Percentiles rank a stretch among this genome's conserved stretches.
These are phyloP conservation scores for Pangasius macronema DNA, from an alignment of 2,797 vertebrate genomes.

Conservation along the genomic window DNA sequence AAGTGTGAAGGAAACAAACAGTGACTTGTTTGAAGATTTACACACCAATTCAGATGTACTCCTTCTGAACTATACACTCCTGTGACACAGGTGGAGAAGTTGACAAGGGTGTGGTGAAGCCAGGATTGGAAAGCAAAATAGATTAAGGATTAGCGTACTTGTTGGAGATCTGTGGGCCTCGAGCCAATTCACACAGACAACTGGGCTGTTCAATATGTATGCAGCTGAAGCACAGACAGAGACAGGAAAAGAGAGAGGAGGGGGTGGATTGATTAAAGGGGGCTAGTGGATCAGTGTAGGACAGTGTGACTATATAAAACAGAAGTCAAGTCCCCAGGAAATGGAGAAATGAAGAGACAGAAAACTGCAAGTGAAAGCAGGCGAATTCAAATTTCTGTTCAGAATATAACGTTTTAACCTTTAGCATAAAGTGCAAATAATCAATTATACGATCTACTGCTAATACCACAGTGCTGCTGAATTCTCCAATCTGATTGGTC, in stretches of 20 bases:
- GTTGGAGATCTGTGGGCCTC: slow-evolving; percentile 62
- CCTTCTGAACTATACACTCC: neutral
- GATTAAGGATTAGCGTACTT: slow-evolving; percentile 59
- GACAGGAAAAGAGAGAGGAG: slow-evolving; percentile 23
- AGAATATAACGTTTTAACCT: neutral
- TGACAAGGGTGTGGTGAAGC: neutral
- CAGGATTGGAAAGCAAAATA: neutral
- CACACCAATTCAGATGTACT: neutral
- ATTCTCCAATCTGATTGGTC: neutral
- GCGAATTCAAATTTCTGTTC: neutral
- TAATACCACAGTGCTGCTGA: neutral
- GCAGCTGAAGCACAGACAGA: slow-evolving; percentile 61
- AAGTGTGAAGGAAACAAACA: neutral
- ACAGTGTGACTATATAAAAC: neutral
- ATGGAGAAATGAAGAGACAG: neutral
- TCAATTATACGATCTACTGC: neutral
- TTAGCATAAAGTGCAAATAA: neutral
- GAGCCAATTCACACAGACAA: slow-evolving; percentile 54
- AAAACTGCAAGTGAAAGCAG: slow-evolving; percentile 1
- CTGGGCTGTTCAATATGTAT: slow-evolving; percentile 59
- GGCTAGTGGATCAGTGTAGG: neutral
- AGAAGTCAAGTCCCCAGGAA: neutral
- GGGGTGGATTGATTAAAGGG: neutral
- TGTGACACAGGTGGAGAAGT: neutral
- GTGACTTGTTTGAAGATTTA: neutral